These are phyloP conservation scores for Amblyteles armatorius DNA, from an alignment of 2,888 invertebrate species.

Conservation along the genomic window DNA sequence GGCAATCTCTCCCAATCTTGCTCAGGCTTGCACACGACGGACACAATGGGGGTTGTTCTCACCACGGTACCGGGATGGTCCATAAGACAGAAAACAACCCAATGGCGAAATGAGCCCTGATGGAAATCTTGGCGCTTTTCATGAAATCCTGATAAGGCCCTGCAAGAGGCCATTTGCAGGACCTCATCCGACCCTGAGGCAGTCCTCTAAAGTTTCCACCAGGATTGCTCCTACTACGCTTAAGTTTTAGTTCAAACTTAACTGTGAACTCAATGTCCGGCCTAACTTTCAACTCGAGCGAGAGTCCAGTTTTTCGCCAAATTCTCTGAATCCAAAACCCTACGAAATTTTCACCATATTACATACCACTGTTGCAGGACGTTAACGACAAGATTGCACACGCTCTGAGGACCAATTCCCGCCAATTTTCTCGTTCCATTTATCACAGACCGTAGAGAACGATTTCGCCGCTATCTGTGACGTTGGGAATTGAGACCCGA, in stretches of 20 bases:
- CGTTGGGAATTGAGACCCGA: slow-evolving; percentile 24
- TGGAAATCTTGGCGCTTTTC: background rate
- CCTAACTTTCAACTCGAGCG: background rate
- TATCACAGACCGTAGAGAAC: slow-evolving; percentile 22
- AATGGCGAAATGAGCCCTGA: background rate
- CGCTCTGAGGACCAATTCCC: slow-evolving; percentile 8
- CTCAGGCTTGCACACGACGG: background rate
- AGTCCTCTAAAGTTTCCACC: too few species aligned
- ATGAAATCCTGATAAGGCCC: background rate
- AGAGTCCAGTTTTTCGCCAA: background rate
- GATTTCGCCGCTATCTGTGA: slow-evolving; percentile 9
- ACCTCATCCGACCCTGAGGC: too few species aligned
- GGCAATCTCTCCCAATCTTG: background rate
- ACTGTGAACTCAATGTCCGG: background rate
- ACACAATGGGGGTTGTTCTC: background rate
- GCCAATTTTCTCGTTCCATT: slow-evolving; percentile 25
- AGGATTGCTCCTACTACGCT: too few species aligned
- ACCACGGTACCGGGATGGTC: background rate
- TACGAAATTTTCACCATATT: background rate
- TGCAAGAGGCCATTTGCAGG: too few species aligned
- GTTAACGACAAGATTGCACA: slow-evolving; percentile 19
- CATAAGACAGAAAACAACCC: background rate
- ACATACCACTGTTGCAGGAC: background rate
- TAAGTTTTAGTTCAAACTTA: background rate
- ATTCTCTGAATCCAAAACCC: background rate